A percentile compares a stretch with the other conserved stretches of the same genome.
Conservation (phyloP, 2,797 vertebrate species). For the Hypotaenidia okinawae region DNA sequence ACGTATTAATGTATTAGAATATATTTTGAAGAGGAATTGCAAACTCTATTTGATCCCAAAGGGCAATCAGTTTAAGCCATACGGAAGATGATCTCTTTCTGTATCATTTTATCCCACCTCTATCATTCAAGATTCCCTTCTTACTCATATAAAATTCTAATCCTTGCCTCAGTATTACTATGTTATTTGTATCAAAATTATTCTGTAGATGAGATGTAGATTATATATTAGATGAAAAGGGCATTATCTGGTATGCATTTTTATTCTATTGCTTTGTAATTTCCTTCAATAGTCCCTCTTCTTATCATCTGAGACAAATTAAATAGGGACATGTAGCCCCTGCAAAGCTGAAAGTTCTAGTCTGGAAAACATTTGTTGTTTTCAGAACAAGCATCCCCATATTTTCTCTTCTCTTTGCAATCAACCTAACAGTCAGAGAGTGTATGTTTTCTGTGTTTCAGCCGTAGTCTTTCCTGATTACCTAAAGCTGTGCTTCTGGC, state of each 20-base stretch:
- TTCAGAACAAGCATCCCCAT: background rate
- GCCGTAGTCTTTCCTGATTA: background rate
- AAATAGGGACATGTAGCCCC: background rate
- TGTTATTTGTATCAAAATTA: slow-evolving; percentile 55
- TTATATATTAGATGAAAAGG: slow-evolving; percentile 39
- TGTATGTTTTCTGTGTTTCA: background rate
- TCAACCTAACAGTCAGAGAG: background rate
- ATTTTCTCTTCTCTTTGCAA: slow-evolving; percentile 11
- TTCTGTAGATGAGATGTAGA: slow-evolving; percentile 52
- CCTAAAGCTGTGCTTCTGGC: background rate
- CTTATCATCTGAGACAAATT: slow-evolving; percentile 23
- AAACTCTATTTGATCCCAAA: slow-evolving; percentile 15
- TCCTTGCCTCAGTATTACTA: slow-evolving; percentile 24
- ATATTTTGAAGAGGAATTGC: background rate
- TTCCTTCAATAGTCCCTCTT: slow-evolving; percentile 10
- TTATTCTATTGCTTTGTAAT: slow-evolving; percentile 59
- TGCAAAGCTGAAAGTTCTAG: background rate
- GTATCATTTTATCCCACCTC: background rate
- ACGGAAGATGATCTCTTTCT: background rate
- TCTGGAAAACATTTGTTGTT: background rate
- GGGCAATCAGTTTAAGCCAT: slow-evolving; percentile 10
- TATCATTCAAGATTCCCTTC: slow-evolving; percentile 22
- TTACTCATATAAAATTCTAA: slow-evolving; percentile 45
- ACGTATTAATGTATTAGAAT: background rate
- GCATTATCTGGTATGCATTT: slow-evolving; percentile 37